Evolutionary conservation across 2,888 invertebrate genomes (phyloP).

Genomic region (Girardia tigrina): DNA sequence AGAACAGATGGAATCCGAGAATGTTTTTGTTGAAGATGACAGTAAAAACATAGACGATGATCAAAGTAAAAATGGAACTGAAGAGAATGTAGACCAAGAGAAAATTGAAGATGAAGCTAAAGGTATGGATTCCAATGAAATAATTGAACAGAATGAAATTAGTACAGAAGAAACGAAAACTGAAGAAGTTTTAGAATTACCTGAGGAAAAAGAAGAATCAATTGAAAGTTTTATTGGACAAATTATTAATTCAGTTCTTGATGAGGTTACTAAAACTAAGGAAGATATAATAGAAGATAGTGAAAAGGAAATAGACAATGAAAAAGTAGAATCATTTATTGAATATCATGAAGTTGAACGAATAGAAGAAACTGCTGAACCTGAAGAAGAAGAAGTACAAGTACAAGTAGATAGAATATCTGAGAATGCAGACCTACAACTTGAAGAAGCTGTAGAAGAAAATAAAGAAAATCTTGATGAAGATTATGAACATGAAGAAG

Average conservation of each 20-base stretch:
- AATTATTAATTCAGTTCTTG: neutral
- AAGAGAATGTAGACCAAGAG: too few relatives aligned
- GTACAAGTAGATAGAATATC: constrained; percentile 35
- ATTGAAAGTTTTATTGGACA: neutral
- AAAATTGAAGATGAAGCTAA: too few relatives aligned
- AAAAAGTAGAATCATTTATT: constrained; percentile 32
- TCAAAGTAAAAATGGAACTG: too few relatives aligned
- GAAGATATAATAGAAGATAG: constrained; percentile 24
- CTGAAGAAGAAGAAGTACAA: constrained; percentile 36
- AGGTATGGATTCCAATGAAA: too few relatives aligned
- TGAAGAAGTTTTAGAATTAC: too few relatives aligned
- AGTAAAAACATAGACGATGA: too few relatives aligned
- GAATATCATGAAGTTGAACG: constrained; percentile 7
- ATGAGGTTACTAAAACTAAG: constrained; percentile 25
- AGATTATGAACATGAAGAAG: constrained; percentile 41
- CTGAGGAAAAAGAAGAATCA: constrained; percentile 35
- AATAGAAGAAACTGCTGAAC: constrained; percentile 36
- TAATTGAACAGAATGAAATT: too few relatives aligned
- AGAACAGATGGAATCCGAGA: too few relatives aligned
- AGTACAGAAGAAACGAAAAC: too few relatives aligned
- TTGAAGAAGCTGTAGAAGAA: constrained; percentile 29
- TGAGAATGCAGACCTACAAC: constrained; percentile 21
- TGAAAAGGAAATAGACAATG: constrained; percentile 35
- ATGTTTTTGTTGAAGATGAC: too few relatives aligned
- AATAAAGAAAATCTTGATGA: constrained; percentile 40